Evolutionary conservation across 2,888 invertebrate species (phyloP).

Genomic region (Thumatha senex): DNA sequence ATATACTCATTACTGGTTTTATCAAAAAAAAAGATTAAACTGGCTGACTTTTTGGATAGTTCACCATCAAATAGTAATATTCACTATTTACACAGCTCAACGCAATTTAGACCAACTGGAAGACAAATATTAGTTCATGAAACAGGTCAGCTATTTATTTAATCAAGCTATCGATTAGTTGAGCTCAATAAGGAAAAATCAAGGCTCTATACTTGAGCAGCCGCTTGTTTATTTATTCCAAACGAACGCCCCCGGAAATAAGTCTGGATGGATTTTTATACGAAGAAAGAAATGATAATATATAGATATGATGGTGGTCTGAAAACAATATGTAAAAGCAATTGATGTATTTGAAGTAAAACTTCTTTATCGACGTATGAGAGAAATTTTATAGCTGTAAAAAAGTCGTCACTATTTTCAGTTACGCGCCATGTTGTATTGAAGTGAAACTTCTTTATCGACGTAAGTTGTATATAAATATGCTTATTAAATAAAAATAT

Average conservation of each 20-base stretch:
- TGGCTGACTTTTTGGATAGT: too few species aligned
- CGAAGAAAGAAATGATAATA: constrained; percentile 14
- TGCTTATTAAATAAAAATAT: too few species aligned
- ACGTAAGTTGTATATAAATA: too few species aligned
- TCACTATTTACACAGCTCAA: not conserved
- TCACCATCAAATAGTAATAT: too few species aligned
- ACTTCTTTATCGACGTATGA: too few species aligned
- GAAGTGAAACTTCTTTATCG: too few species aligned
- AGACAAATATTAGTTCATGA: constrained; percentile 34
- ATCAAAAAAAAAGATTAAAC: too few species aligned
- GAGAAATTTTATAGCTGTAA: too few species aligned
- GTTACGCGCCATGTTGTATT: too few species aligned
- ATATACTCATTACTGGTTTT: too few species aligned
- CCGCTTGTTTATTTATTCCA: constrained; percentile 72
- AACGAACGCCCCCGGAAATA: constrained; percentile 68
- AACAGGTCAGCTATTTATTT: constrained; percentile 54
- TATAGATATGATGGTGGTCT: constrained; percentile 19
- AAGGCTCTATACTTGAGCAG: constrained; percentile 53
- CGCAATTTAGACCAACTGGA: constrained; percentile 9
- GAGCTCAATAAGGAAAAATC: constrained; percentile 66
- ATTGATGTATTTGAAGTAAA: too few species aligned
- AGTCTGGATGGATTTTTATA: constrained; percentile 61
- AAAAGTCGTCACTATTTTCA: too few species aligned
- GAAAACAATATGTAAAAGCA: not conserved
- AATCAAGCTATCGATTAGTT: constrained; percentile 63